Evolutionary conservation across 2,888 invertebrate species (phyloP), one percentile per base, ranked within the genome.

Genomic region (Lycaena phlaeas): DNA sequence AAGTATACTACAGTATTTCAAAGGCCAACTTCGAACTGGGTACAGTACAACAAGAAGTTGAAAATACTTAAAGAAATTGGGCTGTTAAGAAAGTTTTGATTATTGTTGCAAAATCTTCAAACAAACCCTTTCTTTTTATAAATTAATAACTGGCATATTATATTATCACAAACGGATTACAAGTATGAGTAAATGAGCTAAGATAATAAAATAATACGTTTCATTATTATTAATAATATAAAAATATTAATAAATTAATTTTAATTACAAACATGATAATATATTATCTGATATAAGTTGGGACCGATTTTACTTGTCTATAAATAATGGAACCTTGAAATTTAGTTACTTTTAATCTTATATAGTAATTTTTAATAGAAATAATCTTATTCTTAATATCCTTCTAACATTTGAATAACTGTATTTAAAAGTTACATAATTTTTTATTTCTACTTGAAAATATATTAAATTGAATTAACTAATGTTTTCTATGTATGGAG

Each of bases 81-180:
- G 12, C 34, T 34, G 34, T 34, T 34, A 34, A 22, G 22, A 34
- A 34, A 34, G 34, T 34, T 34, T 34, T 34, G 34, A 18, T 34
- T 12, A 12, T 7, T 22, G 34, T 11, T 11, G 22, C 34, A 34
- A 34, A 34, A 34, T 34, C 17, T 34, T 18, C 4, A 34, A 34
- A 34, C 34, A 34, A 34, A 22, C 22, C 34, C 17, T 6, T 4
- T 22, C 6, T n/a, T n/a, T n/a, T n/a, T n/a, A n/a, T n/a, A n/a
- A n/a, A n/a, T n/a, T n/a, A n/a, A n/a, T n/a, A n/a, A n/a, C n/a
- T n/a, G n/a, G n/a, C n/a, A n/a, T n/a, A n/a, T n/a, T n/a, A n/a
- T n/a, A n/a, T n/a, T 29, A 17, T 34, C 10, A 31, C 17, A 31
- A 31, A 31, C n/a, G n/a, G n/a, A n/a, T n/a, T 22, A 34, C 9